Base-by-base conservation (phyloP, 2,888 invertebrate species). In the Parnassius glacialis region DNA sequence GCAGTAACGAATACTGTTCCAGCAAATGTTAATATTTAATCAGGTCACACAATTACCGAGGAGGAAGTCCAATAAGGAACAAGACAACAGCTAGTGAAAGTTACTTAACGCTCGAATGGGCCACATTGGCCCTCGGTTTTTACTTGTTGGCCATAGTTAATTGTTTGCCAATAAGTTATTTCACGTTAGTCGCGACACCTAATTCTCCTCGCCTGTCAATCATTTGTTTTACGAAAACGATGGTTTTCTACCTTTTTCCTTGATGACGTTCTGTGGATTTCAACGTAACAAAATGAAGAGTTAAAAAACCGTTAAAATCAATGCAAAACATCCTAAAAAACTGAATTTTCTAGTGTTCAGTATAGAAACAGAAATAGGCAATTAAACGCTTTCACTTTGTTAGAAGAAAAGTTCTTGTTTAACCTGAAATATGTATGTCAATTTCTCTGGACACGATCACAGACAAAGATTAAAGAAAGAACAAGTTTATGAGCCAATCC, bases 71-170 rank as follows among this genome's bases (percentile, higher is more conserved):
- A 59, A 41, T 60, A 57, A 59, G 62, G 61, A 59, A 63, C 72
- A 70, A 74, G 67, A 74, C 71, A 73, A 72, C 68, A 74, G 70
- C 75, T 77, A 87, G 89, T 87, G 87, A 89, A 89, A 89, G 86
- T 80, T 34, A 79, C 69, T 75, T 73, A 78, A 84, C 84, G 86
- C 75, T 85, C 76, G 78, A 84, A 80, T 81, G 81, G 75, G 73
- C 81, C 75, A 73, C 80, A 80, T 78, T 76, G 79, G 43, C 57
- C 75, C 72, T 68, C 69, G 62, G 62, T 71, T 70, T 76, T 75
- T 73, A 81, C 82, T 80, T 81, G 73, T 76, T 83, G 80, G 71
- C 79, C 71, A 66, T 72, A 69, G 78, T 80, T 81, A 80, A 80
- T 76, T 74, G 80, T 80, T 85, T 78, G 75, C 72, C 74, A 81